Conservation (phyloP, 2,797 vertebrate species). For the Pangasius djambal region DNA sequence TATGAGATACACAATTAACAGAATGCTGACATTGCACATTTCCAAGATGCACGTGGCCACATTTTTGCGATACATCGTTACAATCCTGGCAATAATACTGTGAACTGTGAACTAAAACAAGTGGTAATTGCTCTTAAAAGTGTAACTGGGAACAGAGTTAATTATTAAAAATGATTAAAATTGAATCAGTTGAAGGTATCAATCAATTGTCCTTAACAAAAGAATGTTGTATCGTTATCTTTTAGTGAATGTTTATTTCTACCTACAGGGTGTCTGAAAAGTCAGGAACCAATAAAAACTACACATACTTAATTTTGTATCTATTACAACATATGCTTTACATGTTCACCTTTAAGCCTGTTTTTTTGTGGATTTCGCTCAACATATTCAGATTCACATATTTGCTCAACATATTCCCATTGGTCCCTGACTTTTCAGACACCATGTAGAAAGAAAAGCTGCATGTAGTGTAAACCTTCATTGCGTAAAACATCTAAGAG, state of each 20-base stretch:
- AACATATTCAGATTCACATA: background rate
- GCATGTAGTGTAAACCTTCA: background rate
- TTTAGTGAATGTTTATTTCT: background rate
- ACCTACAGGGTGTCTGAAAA: background rate
- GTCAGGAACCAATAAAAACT: background rate
- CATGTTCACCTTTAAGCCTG: background rate
- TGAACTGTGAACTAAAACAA: background rate
- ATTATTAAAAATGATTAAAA: background rate
- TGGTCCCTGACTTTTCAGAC: background rate
- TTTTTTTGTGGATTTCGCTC: background rate
- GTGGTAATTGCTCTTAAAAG: background rate
- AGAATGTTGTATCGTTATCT: no score
- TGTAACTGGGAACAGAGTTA: background rate
- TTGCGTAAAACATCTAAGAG: background rate
- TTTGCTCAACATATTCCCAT: background rate
- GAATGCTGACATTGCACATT: background rate
- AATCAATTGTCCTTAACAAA: background rate
- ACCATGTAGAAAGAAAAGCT: background rate
- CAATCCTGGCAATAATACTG: background rate
- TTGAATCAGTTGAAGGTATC: background rate
- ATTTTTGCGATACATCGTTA: background rate
- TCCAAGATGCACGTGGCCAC: background rate
- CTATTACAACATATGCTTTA: background rate
- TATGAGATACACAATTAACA: background rate
- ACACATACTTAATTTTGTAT: background rate